Percentiles rank a stretch among this genome's conserved stretches.
phyloP scores from a whole-genome alignment of 2,113 vertebrate species.

The Pagrus major region DNA sequence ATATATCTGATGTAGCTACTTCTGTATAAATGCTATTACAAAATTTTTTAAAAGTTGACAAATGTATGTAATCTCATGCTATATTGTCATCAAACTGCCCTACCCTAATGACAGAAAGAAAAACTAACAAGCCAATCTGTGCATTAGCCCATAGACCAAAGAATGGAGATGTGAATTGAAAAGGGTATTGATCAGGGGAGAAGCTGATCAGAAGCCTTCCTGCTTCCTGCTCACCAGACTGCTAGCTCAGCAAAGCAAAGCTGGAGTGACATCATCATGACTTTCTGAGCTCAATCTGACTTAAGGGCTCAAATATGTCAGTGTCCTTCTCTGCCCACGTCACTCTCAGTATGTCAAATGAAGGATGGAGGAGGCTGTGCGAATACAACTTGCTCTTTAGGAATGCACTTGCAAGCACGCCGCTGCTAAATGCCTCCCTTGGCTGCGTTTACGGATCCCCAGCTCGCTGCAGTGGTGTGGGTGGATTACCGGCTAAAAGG shows the following conservation, averaged over 20 bases:
- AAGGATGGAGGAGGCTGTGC: neutral
- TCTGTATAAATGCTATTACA: too few species aligned
- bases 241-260: constrained; percentile 47
- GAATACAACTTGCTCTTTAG: neutral
- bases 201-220: constrained; percentile 41
- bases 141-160: neutral
- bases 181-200: constrained; percentile 57
- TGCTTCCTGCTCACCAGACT: constrained; percentile 54
- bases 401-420: neutral
- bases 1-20: neutral
- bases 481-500: constrained; percentile 34
- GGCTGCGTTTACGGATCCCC: constrained; percentile 9
- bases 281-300: neutral
- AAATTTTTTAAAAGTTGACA: neutral
- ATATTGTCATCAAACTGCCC: neutral
- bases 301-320: neutral
- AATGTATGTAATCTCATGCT: neutral
- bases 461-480: constrained; percentile 38
- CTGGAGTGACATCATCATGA: constrained; percentile 6
- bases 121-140: neutral
- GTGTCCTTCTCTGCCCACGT: neutral
- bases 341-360: neutral
- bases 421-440: constrained; percentile 7
- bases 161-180: neutral
- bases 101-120: neutral